These are phyloP conservation scores for Phortica variegata DNA, from an alignment of 1,140 invertebrate species.

Conservation along the genomic window DNA sequence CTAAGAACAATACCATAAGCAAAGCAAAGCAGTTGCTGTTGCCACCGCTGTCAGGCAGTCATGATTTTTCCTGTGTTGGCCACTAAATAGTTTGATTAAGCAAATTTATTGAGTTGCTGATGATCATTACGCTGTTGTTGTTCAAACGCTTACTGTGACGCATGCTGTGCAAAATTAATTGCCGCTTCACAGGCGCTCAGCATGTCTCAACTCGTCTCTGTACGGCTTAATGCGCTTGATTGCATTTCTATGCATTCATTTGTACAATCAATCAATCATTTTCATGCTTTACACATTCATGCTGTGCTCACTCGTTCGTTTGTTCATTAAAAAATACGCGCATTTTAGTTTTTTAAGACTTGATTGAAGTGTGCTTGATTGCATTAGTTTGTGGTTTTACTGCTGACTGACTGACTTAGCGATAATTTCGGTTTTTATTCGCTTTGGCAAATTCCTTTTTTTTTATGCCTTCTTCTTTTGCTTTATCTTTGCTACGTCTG, in stretches of 20 bases:
- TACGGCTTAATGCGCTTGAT: neutral
- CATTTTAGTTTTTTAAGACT: no score
- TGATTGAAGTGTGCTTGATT: no score
- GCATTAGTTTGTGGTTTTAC: neutral
- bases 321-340: slow-evolving; percentile 30
- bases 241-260: slow-evolving; percentile 7
- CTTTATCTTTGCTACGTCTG: slow-evolving; percentile 7
- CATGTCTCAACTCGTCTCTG: slow-evolving; percentile 17
- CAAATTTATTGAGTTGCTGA: slow-evolving; percentile 49
- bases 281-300: slow-evolving; percentile 33
- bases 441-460: neutral
- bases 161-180: no score
- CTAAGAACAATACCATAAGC: slow-evolving; percentile 4
- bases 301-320: slow-evolving; percentile 17
- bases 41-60: slow-evolving; percentile 36
- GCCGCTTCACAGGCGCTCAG: slow-evolving; percentile 29
- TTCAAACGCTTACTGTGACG: no score
- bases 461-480: neutral
- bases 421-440: neutral
- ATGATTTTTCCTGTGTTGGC: slow-evolving; percentile 5
- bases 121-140: no score
- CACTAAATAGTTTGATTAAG: slow-evolving; percentile 48
- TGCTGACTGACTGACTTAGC: neutral
- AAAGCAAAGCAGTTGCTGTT: slow-evolving; percentile 25
- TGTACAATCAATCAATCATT: slow-evolving; percentile 34